Evolutionary conservation across 2,888 invertebrate species (phyloP), one percentile per base, ranked within the genome.

Genomic region (Cephus spinipes): DNA sequence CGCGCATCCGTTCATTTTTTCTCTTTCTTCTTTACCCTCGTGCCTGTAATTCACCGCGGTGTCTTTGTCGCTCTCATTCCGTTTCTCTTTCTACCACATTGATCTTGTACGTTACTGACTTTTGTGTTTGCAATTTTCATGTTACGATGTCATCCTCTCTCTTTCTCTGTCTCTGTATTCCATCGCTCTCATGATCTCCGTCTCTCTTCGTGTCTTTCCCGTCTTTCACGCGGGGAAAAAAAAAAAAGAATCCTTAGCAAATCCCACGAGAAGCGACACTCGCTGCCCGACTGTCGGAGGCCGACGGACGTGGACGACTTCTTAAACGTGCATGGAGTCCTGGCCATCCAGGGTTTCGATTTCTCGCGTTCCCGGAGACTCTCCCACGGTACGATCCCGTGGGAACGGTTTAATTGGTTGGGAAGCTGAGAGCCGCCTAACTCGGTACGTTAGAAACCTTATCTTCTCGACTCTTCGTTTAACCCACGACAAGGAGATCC

Each of bases 361-460:
- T 90, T 89, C 87, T 87, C 85, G 85, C 86, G 84, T 88, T 87
- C 87, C 83, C 83, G 80, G 82, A 83, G 86, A 87, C 83, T 87
- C 89, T 90, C 90, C 89, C 90, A 90, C 90, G 89, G 87, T 89
- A 80, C 79, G 83, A 84, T 90, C 87, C 90, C 90, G 89, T 91
- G 91, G 89, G 91, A 91, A 91, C 87, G 84, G 82, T 86, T 88
- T 87, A 86, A 89, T 89, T 88, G 88, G 87, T 87, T 84, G 85
- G 79, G 81, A 83, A 83, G 82, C 81, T 40, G 80, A 86, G 23
- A 75, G 81, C 79, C 74, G 75, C 80, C 81, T 78, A 82, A 73
- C 80, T 79, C 73, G 79, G 76, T 78, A 81, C 81, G 78, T 79
- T 81, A 79, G 79, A 80, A 80, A 81, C 79, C 79, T 81, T 81